Percentiles rank a stretch among this genome's conserved stretches.
These are phyloP conservation scores for Epinephelus awoara DNA, from an alignment of 2,797 vertebrate genomes.

Conservation along the genomic window DNA sequence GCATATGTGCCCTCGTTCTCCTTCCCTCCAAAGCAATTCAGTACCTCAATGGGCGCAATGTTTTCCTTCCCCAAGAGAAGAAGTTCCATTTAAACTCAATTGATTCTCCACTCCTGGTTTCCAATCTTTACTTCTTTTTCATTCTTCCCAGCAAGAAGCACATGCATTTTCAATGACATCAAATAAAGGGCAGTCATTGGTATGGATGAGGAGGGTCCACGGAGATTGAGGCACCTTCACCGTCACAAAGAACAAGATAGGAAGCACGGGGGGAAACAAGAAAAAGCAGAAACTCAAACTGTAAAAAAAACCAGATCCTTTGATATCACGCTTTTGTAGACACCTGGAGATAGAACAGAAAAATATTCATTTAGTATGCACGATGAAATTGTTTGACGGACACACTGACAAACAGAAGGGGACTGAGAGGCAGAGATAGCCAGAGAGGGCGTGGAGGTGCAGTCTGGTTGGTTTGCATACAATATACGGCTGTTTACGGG, in stretches of 20 bases:
- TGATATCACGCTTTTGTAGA: constrained; percentile 61
- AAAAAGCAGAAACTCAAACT: constrained; percentile 45
- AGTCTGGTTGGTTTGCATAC: constrained; percentile 47
- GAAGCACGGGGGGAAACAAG: constrained; percentile 53
- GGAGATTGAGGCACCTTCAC: constrained; percentile 76
- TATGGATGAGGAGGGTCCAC: constrained; percentile 77
- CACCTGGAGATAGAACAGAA: constrained; percentile 53
- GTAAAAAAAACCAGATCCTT: constrained; percentile 69
- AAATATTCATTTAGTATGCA: constrained; percentile 60
- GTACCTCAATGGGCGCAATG: constrained; percentile 78
- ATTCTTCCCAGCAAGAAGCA: constrained; percentile 64
- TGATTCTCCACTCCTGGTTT: constrained; percentile 81
- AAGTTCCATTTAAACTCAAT: constrained; percentile 84
- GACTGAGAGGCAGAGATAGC: constrained; percentile 58
- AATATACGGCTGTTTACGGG: constrained; percentile 23
- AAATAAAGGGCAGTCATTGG: constrained; percentile 84
- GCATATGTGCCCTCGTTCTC: constrained; percentile 59
- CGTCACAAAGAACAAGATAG: constrained; percentile 69
- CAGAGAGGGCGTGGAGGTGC: constrained; percentile 21
- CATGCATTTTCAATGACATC: constrained; percentile 84
- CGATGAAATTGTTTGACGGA: constrained; percentile 52
- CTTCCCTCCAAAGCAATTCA: constrained; percentile 75
- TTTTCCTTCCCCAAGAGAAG: constrained; percentile 81
- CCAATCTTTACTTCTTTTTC: constrained; percentile 70
- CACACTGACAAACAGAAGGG: constrained; percentile 45